phyloP scores from a whole-genome alignment of 2,113 vertebrate species.

The Grammatotria lemairii region DNA sequence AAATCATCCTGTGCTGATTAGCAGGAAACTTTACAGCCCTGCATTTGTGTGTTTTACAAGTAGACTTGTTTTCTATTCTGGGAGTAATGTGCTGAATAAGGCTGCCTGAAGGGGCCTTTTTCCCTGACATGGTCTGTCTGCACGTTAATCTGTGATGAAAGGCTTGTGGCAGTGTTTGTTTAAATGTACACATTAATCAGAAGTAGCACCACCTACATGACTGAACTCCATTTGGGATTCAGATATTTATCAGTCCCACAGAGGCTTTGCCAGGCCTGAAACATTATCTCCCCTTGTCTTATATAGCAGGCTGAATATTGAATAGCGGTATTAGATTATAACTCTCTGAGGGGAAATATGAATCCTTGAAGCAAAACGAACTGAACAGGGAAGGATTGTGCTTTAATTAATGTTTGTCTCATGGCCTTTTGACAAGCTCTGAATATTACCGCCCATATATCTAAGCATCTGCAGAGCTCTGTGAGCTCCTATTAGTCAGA shows the following conservation, averaged over 20 bases:
- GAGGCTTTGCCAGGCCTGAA: background rate
- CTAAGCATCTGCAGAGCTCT: background rate
- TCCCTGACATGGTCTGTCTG: conserved; percentile 21
- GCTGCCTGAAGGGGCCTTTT: background rate
- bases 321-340: background rate
- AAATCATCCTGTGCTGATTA: conserved; percentile 52
- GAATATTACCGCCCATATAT: background rate
- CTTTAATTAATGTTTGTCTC: conserved; percentile 26
- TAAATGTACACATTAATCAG: conserved; percentile 46
- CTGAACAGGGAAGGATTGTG: background rate
- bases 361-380: conserved; percentile 2
- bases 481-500: conserved; percentile 1
- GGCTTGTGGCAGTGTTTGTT: conserved; percentile 30
- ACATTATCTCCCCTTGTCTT: background rate
- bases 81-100: conserved; percentile 35
- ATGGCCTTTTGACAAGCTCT: conserved; percentile 9
- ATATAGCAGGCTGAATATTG: background rate
- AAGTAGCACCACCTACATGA: conserved; percentile 7
- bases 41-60: background rate
- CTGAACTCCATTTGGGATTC: conserved; percentile 13
- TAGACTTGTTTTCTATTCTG: conserved; percentile 30
- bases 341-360: background rate
- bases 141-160: conserved; percentile 15
- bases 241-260: conserved; percentile 18
- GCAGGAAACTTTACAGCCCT: background rate